Evolutionary conservation across 2,113 vertebrate genomes (phyloP).

Genomic region (Rhinolophus sinicus): DNA sequence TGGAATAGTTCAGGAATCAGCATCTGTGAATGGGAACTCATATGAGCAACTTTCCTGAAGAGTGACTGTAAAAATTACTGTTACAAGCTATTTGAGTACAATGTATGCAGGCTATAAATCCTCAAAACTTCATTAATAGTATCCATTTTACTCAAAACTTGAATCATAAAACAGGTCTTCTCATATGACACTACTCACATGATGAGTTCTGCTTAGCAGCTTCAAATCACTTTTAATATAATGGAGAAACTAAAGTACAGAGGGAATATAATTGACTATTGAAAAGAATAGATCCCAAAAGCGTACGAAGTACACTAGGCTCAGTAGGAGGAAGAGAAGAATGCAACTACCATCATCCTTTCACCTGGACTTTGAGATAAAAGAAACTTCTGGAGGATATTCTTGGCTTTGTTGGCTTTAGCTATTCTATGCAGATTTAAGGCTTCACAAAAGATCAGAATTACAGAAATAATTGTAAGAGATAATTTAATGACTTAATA

Average conservation of each 20-base stretch:
- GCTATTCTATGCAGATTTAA: not conserved
- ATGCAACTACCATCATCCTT: not conserved
- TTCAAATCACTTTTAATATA: slow-evolving; percentile 56
- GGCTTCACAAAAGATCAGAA: slow-evolving; percentile 9
- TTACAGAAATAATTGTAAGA: not conserved
- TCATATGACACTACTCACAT: slow-evolving; percentile 30
- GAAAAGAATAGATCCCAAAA: not conserved
- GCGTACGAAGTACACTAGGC: not conserved
- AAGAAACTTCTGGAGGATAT: not conserved
- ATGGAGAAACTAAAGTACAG: not conserved
- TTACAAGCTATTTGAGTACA: slow-evolving; percentile 46
- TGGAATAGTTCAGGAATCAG: slow-evolving; percentile 55
- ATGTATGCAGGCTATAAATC: not conserved
- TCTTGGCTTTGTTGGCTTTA: slow-evolving; percentile 6
- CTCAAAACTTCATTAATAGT: slow-evolving; percentile 44
- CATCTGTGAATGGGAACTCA: slow-evolving; percentile 39
- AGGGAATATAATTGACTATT: not conserved
- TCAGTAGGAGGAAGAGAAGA: not conserved
- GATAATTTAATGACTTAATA: not conserved
- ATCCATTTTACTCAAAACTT: slow-evolving; percentile 52
- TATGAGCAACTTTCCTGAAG: slow-evolving; percentile 45
- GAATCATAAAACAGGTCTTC: slow-evolving; percentile 50
- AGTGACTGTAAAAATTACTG: slow-evolving; percentile 51
- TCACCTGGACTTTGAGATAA: not conserved
- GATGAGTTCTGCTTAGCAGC: not conserved